Percentiles rank a stretch among this genome's conserved stretches.
phyloP scores from a whole-genome alignment of 1,140 invertebrate species.

The Tetramorium parvispinum region DNA sequence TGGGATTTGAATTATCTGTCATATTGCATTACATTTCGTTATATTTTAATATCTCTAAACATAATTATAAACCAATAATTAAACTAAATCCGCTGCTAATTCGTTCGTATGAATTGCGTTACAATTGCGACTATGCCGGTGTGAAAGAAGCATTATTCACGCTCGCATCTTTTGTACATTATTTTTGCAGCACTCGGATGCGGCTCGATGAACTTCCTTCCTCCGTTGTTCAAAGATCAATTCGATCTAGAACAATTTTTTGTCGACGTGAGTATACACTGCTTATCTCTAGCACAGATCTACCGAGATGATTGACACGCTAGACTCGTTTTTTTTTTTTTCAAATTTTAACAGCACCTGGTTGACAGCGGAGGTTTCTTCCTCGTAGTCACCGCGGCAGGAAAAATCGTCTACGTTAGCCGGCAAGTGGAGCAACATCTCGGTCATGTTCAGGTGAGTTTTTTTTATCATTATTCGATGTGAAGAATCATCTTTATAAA shows the following conservation, averaged over 20 bases:
- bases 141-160: neutral
- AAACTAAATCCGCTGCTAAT: neutral
- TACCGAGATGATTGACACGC: neutral
- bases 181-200: constrained; percentile 77
- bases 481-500: neutral
- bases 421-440: constrained; percentile 93
- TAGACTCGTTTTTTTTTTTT: constrained; percentile 59
- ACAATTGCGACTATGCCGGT: neutral
- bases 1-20: neutral
- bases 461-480: neutral
- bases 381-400: constrained; percentile 92
- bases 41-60: neutral
- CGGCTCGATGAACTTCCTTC: constrained; percentile 71
- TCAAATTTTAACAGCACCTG: constrained; percentile 65
- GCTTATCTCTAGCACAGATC: neutral
- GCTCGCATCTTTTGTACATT: neutral
- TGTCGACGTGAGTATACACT: constrained; percentile 79
- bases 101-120: neutral
- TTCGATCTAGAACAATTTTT: constrained; percentile 81
- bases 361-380: constrained; percentile 90
- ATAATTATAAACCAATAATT: neutral
- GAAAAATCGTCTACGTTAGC: constrained; percentile 95
- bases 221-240: constrained; percentile 70
- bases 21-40: neutral
- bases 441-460: constrained; percentile 92